Evolutionary conservation across 2,113 vertebrate species (phyloP).

Genomic region (Datnioides undecimradiatus): DNA sequence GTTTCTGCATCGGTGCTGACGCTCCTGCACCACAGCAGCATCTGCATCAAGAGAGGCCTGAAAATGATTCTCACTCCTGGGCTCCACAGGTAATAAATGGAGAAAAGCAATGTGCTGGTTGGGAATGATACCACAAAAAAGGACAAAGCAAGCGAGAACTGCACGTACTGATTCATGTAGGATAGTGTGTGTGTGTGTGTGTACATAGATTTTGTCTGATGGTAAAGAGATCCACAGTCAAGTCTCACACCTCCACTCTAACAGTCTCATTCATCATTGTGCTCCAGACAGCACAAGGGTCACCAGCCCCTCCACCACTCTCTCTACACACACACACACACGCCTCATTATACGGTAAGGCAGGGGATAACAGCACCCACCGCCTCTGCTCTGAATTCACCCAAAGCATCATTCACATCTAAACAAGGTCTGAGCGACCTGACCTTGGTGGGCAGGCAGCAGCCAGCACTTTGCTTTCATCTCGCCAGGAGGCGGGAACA

Average conservation of each 20-base stretch:
- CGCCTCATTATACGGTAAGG: slow-evolving; percentile 33
- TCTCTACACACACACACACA: slow-evolving; percentile 27
- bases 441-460: slow-evolving; percentile 40
- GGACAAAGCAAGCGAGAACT: not conserved
- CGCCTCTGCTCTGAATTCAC: slow-evolving; percentile 33
- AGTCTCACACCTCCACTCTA: slow-evolving; percentile 60
- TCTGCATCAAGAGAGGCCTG: not conserved
- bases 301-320: slow-evolving; percentile 24
- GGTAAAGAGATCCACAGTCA: slow-evolving; percentile 45
- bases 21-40: not conserved
- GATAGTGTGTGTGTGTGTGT: not conserved
- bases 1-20: not conserved
- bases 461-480: slow-evolving; percentile 37
- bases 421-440: slow-evolving; percentile 47
- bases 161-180: not conserved
- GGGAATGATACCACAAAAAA: not conserved
- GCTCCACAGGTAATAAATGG: not conserved
- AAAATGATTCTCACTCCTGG: not conserved
- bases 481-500: slow-evolving; percentile 10
- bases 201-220: not conserved
- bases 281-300: slow-evolving; percentile 52
- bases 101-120: not conserved
- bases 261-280: slow-evolving; percentile 63
- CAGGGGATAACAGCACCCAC: slow-evolving; percentile 6
- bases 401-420: slow-evolving; percentile 45